Base-by-base conservation (phyloP, 2,797 vertebrate species). In the Ispidina lecontei region DNA sequence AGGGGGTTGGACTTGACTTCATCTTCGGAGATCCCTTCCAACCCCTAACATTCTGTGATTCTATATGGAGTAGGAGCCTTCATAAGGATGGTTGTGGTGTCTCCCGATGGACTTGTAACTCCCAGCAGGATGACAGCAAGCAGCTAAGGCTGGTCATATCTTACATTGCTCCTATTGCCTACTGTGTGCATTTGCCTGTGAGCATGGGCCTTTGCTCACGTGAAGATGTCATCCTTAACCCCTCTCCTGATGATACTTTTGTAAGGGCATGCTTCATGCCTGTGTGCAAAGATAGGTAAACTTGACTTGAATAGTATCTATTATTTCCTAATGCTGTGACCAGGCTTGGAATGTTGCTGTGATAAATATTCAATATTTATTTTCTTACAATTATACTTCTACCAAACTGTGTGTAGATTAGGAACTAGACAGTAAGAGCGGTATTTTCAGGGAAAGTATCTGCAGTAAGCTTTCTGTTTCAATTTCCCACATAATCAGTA, bases 161-260 rank as follows among this genome's bases (percentile, higher is more conserved):
- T 46, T 51, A 39, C 3, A 0, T 41, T 33, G 37, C 10, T 84
- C 37, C 65, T 0, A 0, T 54, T 31, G 23, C 72, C 31, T 29
- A 1, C 15, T 0, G 0, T 0, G 0, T 29, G 37, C 5, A 5
- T 47, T 55, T 39, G 44, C 21, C 56, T 41, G 20, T 2, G 26
- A 44, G 21, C 46, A 4, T 2, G 5, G 18, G 26, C 9, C 18
- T 51, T 78, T 55, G n/a, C n/a, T 64, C 17, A 6, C 6, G 0
- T 3, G 29, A 15, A 22, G 31, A 22, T 39, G 1, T 11, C 0
- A 0, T 55, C 39, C 78, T 51, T 65, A 59, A 43, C 31, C 15
- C 23, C 44, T 10, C 74, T 47, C 33, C 4, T 29, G 25, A 3
- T 21, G 15, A 14, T 4, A 14, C 9, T 3, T 77, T 37, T 63